Evolutionary conservation across 2,888 invertebrate species (phyloP), one percentile per base, ranked within the genome.

Genomic region (Ornithoptera alexandrae): DNA sequence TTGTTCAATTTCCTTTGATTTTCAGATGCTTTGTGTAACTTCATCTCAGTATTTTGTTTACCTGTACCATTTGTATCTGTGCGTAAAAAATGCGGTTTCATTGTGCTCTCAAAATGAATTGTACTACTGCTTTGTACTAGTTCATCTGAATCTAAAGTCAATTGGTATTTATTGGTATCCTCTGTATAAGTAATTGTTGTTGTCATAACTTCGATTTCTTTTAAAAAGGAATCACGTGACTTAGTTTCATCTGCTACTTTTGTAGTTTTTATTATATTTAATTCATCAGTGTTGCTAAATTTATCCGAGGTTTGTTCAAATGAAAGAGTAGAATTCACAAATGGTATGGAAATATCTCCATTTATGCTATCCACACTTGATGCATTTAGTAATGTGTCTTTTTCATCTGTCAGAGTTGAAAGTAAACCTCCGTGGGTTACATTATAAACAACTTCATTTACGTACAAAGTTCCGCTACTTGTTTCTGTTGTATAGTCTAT

Each of bases 11-110:
- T 84, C 70, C 91, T 79, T 82, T 90, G 89, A 78, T 90, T 91
- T 77, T 90, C 90, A n/a, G 88, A 85, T 5, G 86, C 87, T 78
- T 91, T 92, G 8, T 87, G 87, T 73, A 87, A 88, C 82, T 88
- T 90, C 74, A 83, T 91, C 75, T 91, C 90, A 69, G 74, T 76
- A 2, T 79, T 75, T 64, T 78, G 76, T 71, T 83, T 81, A 17
- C 81, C 80, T 36, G 82, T 77, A 42, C 82, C 82, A 76, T 74
- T 80, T 17, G 74, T 75, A 72, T 77, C 78, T 39, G 72, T 75
- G 53, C 74, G 79, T 71, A 83, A 83, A 74, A 81, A 76, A 68
- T 73, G 74, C 30, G 90, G 88, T 73, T 84, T 88, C 2, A 81
- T 73, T 60, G 90, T 90, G 77, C 84, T 89, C 78, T 90, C 88